Conservation (phyloP, 2,113 vertebrate genomes). For the Chrysochloris asiatica region DNA sequence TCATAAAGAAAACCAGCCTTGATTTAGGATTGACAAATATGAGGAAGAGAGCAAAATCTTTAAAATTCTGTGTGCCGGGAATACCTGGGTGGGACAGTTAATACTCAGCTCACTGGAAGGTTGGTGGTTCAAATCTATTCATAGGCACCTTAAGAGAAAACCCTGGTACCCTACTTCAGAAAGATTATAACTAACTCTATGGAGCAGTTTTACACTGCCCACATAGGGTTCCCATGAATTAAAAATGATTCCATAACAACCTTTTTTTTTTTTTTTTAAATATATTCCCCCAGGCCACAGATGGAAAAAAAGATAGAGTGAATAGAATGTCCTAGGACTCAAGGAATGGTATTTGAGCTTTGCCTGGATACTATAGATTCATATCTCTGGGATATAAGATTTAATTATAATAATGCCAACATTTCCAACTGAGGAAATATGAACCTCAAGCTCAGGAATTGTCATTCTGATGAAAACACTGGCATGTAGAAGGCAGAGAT, state of each 20-base stretch:
- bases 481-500: neutral
- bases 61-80: neutral
- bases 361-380: no score
- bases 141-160: neutral
- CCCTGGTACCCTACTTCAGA: neutral
- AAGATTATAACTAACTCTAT: neutral
- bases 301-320: neutral
- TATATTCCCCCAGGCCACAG: neutral
- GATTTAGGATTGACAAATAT: neutral
- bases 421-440: neutral
- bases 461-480: slow-evolving; percentile 6
- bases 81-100: neutral
- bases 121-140: neutral
- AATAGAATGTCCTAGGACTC: neutral
- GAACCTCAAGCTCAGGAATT: neutral
- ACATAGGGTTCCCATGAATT: neutral
- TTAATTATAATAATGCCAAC: neutral
- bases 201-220: neutral
- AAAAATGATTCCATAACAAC: neutral
- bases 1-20: neutral
- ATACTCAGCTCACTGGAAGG: neutral
- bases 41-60: neutral
- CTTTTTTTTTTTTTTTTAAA: neutral
- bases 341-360: neutral
- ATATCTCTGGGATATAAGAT: no score